Evolutionary conservation across 2,888 invertebrate species (phyloP), one percentile per base, ranked within the genome.

Genomic region (Coleophora flavipennella): DNA sequence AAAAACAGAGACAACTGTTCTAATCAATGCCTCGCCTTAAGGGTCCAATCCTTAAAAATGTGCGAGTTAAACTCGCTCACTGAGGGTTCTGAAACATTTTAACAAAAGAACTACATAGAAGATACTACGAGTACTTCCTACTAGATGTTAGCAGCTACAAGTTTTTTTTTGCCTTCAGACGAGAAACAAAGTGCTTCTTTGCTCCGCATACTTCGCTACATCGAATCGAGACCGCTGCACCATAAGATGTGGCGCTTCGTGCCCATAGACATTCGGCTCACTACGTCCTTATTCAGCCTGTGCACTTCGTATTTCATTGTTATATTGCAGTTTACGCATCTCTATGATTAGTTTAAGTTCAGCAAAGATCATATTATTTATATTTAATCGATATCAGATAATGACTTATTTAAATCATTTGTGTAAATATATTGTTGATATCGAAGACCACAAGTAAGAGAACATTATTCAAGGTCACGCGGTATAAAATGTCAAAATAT

Each of bases 261-360:
- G 27, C 41, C 41, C 2, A 26, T 20, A 12, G 41, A 41, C 11
- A 1, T 31, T 10, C 34, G 35, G 10, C 35, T 38, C 8, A 14
- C 38, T 7, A 6, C 31, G 14, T 38, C 35, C 6, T 31, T 41
- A 3, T 34, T 41, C 12, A 35, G 35, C 9, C 13, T 41, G 2
- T 41, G 41, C 26, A 32, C 35, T 11, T 31, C 41, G 1, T 41
- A 41, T 13, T 38, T 41, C 12, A 41, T 41, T 8, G 38, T 41
- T 10, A 38, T 41, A 6, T 28, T 41, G 35, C 41, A 41, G 14
- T 41, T 41, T 20, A 38, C 41, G 8, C 41, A 41, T 28, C 35
- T 41, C n/a, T 31, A 35, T 14, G 38, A 41, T n/a, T 38, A 37
- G n/a, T n/a, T n/a, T n/a, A n/a, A n/a, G n/a, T n/a, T n/a, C n/a